Conservation (phyloP, 2,113 vertebrate genomes). For the Columba janthina region DNA sequence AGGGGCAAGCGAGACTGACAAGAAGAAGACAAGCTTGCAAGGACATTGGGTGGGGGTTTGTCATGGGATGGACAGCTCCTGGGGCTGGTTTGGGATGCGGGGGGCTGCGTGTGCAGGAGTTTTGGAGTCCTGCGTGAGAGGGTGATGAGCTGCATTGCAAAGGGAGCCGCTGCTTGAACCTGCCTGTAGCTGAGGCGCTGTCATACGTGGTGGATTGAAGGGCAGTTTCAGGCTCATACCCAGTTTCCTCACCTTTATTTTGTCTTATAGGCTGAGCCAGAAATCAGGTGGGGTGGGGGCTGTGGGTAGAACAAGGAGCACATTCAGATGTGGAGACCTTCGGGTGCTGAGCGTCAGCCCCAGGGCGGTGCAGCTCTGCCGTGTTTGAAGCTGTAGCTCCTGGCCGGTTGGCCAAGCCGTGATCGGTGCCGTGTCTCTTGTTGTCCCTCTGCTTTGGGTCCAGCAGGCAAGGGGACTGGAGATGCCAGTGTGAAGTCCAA, state of each 20-base stretch:
- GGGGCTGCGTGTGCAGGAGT: not conserved
- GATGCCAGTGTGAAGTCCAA: accelerated
- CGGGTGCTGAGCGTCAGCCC: not conserved
- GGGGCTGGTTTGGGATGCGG: not conserved
- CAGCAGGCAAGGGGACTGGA: not conserved
- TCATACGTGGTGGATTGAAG: not conserved
- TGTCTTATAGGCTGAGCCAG: not conserved
- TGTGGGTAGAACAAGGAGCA: not conserved
- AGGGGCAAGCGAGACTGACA: not conserved
- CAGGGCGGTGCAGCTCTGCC: not conserved
- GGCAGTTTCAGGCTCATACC: not conserved
- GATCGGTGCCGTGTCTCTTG: not conserved
- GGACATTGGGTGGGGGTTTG: not conserved
- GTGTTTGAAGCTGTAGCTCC: not conserved
- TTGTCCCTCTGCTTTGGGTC: not conserved
- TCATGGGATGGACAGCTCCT: not conserved
- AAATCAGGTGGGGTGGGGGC: not conserved
- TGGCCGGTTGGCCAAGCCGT: not conserved
- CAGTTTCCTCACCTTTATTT: not conserved
- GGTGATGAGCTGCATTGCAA: not conserved
- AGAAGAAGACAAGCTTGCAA: not conserved
- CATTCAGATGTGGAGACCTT: not conserved
- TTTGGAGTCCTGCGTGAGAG: not conserved
- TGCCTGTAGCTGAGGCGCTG: not conserved
- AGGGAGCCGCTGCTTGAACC: not conserved